Evolutionary conservation across 2,113 vertebrate species (phyloP).

Genomic region (human (Homo sapiens)): DNA sequence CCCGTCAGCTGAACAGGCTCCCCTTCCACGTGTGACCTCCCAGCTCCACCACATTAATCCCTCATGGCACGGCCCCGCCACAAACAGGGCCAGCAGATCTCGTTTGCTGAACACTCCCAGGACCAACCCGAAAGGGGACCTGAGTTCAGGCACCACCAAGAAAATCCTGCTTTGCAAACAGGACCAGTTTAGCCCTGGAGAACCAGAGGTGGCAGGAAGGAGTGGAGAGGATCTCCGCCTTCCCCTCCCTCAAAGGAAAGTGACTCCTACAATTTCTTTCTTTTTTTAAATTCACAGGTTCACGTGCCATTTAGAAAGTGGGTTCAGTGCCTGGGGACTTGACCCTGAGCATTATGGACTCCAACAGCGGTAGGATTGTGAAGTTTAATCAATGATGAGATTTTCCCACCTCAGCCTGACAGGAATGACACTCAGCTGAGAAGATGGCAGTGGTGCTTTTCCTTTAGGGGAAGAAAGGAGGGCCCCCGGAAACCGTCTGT

Average conservation of each 20-base stretch:
- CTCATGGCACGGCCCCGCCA: not conserved
- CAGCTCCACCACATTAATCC: not conserved
- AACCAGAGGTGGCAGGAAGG: slow-evolving; percentile 8
- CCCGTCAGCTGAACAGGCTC: not conserved
- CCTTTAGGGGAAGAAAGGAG: not conserved
- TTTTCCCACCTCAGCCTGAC: not conserved
- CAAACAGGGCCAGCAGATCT: not conserved
- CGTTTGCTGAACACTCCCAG: slow-evolving; percentile 1
- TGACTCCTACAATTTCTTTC: slow-evolving; percentile 28
- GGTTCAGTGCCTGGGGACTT: not conserved
- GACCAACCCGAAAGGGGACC: slow-evolving; percentile 19
- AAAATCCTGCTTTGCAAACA: slow-evolving; percentile 73
- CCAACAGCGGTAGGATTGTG: not conserved
- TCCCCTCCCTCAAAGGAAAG: not conserved
- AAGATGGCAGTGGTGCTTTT: not conserved
- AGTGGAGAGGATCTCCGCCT: not conserved
- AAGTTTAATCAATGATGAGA: not conserved
- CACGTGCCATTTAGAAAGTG: not conserved
- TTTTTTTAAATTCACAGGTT: not conserved
- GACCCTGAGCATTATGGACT: not conserved
- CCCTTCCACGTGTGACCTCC: not conserved
- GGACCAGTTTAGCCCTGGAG: slow-evolving; percentile 41
- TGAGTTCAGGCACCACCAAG: slow-evolving; percentile 50
- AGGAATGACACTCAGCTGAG: not conserved
- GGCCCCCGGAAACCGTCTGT: not conserved